Base-by-base conservation (phyloP, 2,888 invertebrate species). In the Aplocera efformata region DNA sequence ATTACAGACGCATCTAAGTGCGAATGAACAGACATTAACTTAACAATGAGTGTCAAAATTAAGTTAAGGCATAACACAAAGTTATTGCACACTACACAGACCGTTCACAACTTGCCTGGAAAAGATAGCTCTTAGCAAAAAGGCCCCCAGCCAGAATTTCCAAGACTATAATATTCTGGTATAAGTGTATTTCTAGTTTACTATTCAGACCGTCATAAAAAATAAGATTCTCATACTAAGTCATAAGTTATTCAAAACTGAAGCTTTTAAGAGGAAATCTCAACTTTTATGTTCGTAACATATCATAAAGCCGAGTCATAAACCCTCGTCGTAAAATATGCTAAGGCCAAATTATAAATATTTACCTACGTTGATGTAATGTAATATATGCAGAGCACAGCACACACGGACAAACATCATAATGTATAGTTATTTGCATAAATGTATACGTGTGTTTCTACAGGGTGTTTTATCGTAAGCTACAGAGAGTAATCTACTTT, bases 271-370 rank as follows among this genome's bases (percentile, higher is more conserved):
- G 66, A 69, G 58, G 62, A 81, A 86, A 86, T 86, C 86, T 78
- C 80, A 61, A 72, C 80, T 85, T 85, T 84, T 78, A 85, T 73
- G 79, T 63, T 58, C 67, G 74, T 75, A 79, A 82, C 85, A 82
- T 78, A 75, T 76, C 80, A 78, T 86, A 85, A 86, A 86, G 60
- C 59, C 48, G 48, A 35, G 70, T 56, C 70, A 68, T 85, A 82
- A 84, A 84, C 65, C 59, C 45, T 50, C 46, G 63, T 70, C 83
- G 72, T 86, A 82, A 85, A 83, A 68, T 69, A 67, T 65, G 70
- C 68, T 67, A 72, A 73, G 70, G 69, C 79, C 63, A 67, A 74
- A 79, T 81, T 81, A 79, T 81, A 78, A 81, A 84, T 83, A 82
- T 83, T 80, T 73, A 76, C 70, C 35, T 50, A 51, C 48, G 40